Percentiles rank a stretch among this genome's conserved stretches.
These are phyloP conservation scores for Lysandra coridon DNA, from an alignment of 2,888 invertebrate species.

Conservation along the genomic window DNA sequence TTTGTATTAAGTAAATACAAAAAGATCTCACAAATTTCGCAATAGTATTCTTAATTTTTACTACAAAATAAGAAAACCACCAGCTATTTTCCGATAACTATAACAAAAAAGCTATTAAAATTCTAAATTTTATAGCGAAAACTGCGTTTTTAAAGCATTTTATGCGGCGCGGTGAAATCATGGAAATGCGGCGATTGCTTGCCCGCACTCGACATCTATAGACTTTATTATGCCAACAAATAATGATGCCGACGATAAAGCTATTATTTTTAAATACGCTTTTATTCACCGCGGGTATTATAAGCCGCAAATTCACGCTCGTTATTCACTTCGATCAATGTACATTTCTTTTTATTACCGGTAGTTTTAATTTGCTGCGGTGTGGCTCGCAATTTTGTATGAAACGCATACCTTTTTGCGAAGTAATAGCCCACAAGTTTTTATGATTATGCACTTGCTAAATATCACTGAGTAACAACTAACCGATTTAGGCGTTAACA, in stretches of 20 bases:
- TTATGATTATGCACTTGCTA: too few relatives aligned
- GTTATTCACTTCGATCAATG: background rate
- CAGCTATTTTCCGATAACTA: background rate
- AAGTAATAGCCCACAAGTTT: too few relatives aligned
- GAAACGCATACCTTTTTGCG: background rate
- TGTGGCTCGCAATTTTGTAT: background rate
- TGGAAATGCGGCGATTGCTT: background rate
- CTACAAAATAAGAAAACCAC: background rate
- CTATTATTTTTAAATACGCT: background rate
- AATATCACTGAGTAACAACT: too few relatives aligned
- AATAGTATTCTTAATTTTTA: background rate
- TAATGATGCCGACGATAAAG: background rate
- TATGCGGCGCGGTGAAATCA: background rate
- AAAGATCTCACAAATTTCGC: background rate
- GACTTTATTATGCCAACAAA: slow-evolving; percentile 4
- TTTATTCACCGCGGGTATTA: background rate
- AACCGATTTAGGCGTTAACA: too few relatives aligned
- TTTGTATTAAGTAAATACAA: background rate
- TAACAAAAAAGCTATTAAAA: background rate
- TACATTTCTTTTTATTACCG: background rate
- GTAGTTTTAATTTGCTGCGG: background rate
- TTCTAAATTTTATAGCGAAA: background rate
- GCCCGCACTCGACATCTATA: background rate
- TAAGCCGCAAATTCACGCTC: background rate
- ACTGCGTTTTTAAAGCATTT: background rate